Percentiles rank a stretch among this genome's conserved stretches.
Evolutionary conservation across 2,113 vertebrate genomes (phyloP).

Genomic region (Mormoops blainvillei): DNA sequence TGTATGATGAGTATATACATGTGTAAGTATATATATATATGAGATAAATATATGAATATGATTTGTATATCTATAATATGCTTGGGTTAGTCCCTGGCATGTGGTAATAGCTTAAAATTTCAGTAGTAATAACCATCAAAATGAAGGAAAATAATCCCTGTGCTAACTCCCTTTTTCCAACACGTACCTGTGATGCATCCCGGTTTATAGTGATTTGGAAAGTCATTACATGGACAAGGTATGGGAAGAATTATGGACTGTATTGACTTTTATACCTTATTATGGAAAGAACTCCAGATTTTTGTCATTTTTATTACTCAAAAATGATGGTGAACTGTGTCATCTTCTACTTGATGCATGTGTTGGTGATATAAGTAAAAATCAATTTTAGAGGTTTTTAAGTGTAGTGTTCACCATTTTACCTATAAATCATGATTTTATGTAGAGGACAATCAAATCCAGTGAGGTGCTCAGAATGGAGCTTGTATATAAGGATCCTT

Average conservation of each 20-base stretch:
- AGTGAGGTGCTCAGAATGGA: not conserved
- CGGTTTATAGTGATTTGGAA: not conserved
- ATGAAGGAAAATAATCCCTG: not conserved
- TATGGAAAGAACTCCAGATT: not conserved
- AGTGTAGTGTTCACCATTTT: not conserved
- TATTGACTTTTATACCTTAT: not conserved
- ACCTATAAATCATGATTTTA: not conserved
- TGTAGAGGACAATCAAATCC: not conserved
- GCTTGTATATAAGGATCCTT: not conserved
- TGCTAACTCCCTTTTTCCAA: not conserved
- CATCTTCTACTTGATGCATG: not conserved
- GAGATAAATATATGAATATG: not conserved
- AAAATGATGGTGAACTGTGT: not conserved
- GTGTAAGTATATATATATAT: not conserved
- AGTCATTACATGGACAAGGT: not conserved
- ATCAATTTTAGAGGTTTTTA: not conserved
- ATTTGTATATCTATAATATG: not conserved
- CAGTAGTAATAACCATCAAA: not conserved
- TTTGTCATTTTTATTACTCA: not conserved
- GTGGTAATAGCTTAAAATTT: constrained; percentile 20
- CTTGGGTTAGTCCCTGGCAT: not conserved
- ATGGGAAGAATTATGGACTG: not conserved
- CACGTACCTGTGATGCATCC: not conserved
- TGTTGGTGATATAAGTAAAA: not conserved
- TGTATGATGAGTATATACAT: not conserved